Evolutionary conservation across 2,797 vertebrate genomes (phyloP).

Genomic region (Myripristis jacobus): DNA sequence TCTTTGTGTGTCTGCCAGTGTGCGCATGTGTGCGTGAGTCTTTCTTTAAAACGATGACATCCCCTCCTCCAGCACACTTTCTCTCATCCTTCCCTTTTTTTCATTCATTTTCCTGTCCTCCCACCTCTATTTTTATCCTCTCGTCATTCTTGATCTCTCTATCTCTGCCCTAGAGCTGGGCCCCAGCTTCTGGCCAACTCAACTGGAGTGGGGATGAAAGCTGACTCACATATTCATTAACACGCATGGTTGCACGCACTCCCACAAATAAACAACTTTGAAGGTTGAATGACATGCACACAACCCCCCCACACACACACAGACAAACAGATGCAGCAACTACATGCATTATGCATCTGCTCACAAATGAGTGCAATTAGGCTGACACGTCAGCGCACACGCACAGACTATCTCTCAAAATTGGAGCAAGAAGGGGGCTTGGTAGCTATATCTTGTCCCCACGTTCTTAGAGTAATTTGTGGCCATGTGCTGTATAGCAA

Average conservation of each 20-base stretch:
- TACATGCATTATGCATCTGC: conserved; percentile 34
- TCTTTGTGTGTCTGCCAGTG: conserved; percentile 35
- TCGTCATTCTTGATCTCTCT: conserved; percentile 33
- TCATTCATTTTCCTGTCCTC: conserved; percentile 22
- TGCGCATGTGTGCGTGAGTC: conserved; percentile 3
- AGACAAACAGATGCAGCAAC: conserved; percentile 34
- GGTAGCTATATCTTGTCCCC: not conserved
- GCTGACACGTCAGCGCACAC: conserved; percentile 6
- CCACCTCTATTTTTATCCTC: conserved; percentile 53
- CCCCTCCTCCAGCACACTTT: conserved; percentile 44
- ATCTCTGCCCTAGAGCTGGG: conserved; percentile 72
- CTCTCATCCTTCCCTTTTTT: conserved; percentile 34
- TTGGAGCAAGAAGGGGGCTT: not conserved
- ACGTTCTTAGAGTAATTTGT: not conserved
- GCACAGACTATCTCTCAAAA: conserved; percentile 9
- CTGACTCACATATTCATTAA: conserved; percentile 81
- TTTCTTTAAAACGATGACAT: conserved; percentile 27
- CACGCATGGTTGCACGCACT: conserved; percentile 75
- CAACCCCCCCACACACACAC: not conserved
- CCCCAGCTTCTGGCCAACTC: conserved; percentile 67
- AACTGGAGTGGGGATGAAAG: conserved; percentile 73
- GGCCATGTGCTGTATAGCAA: not conserved
- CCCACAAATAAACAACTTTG: conserved; percentile 66
- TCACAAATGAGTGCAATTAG: not conserved
- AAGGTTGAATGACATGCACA: conserved; percentile 30